Evolutionary conservation across 2,888 invertebrate species (phyloP).

Genomic region (Steinernema carpocapsae): DNA sequence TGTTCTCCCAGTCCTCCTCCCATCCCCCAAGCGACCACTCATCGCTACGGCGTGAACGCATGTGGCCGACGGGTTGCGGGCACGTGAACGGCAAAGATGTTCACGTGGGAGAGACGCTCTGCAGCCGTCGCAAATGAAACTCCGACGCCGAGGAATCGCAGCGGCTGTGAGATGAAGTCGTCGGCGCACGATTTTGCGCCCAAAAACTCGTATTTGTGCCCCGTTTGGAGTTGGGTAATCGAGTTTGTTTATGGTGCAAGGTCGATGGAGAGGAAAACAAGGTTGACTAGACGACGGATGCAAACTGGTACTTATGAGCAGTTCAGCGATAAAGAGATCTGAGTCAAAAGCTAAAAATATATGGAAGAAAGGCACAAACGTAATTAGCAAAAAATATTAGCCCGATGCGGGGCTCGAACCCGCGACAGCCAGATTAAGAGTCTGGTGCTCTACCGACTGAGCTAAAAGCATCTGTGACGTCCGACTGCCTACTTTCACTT

Average conservation of each 20-base stretch:
- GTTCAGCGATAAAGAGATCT: not conserved
- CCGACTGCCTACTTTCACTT: not conserved
- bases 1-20: too few species aligned
- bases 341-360: not conserved
- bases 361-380: not conserved
- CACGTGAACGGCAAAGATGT: not conserved
- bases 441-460: slow-evolving; percentile 68
- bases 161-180: not conserved
- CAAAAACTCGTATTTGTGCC: not conserved
- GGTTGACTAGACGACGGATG: too few species aligned
- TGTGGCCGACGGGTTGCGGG: not conserved
- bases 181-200: not conserved
- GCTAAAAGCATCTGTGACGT: slow-evolving; percentile 57
- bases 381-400: slow-evolving; percentile 42
- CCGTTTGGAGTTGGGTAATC: not conserved
- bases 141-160: too few species aligned
- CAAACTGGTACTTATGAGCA: not conserved
- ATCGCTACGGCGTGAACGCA: too few species aligned
- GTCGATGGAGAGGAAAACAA: not conserved
- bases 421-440: slow-evolving; percentile 68
- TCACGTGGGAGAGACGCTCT: too few species aligned
- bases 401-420: slow-evolving; percentile 68
- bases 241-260: not conserved
- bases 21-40: too few species aligned
- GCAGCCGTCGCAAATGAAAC: too few species aligned